A percentile compares a stretch with the other conserved stretches of the same genome.
Evolutionary conservation across 2,113 vertebrate genomes (phyloP).

Genomic region (Psophia crepitans): DNA sequence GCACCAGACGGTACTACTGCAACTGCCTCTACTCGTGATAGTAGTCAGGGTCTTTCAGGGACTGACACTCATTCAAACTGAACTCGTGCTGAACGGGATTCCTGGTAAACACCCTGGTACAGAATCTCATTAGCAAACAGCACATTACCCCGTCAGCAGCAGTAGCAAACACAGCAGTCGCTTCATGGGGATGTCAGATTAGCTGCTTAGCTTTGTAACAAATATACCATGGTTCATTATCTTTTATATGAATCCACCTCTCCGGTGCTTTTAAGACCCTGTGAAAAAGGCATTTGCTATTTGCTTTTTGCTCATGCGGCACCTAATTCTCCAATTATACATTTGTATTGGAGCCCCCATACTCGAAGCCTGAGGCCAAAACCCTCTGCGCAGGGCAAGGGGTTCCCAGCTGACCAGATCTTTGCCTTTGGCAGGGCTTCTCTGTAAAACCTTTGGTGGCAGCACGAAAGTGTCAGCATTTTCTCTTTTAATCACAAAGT

Average conservation of each 20-base stretch:
- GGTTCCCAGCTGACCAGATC: neutral
- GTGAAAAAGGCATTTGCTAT: neutral
- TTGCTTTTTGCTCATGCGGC: neutral
- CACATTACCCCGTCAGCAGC: neutral
- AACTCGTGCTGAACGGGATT: neutral
- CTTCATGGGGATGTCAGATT: neutral
- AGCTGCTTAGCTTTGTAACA: conserved; percentile 47
- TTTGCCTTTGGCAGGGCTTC: neutral
- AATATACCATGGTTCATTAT: conserved; percentile 36
- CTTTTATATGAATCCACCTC: conserved; percentile 26
- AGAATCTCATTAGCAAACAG: neutral
- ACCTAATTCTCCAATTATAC: neutral
- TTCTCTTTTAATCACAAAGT: neutral
- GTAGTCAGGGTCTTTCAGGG: neutral
- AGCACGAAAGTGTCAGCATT: neutral
- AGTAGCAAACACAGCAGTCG: neutral
- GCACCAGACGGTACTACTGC: neutral
- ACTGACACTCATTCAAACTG: neutral
- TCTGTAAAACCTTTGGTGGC: neutral
- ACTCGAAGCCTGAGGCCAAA: neutral
- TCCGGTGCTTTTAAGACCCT: conserved; percentile 5
- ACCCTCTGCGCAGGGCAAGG: neutral
- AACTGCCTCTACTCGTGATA: neutral
- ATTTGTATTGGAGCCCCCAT: neutral
- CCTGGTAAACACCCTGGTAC: neutral